Evolutionary conservation across 2,888 invertebrate species (phyloP), one percentile per base, ranked within the genome.

Genomic region (Pecten maximus): DNA sequence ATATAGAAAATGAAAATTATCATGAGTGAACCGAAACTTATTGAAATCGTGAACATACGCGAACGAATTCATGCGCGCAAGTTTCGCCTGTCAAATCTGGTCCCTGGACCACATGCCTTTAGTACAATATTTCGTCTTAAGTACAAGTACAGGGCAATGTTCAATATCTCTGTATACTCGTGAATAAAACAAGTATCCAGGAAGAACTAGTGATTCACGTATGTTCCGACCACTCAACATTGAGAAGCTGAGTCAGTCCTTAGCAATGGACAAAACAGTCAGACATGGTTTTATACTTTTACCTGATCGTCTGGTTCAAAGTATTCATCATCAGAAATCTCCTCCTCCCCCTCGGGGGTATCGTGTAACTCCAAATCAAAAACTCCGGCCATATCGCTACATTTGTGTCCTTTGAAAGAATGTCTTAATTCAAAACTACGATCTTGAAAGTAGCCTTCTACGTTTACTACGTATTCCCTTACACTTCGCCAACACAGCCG

Each of bases 291-390:
- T 16, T 40, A 97, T 97, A 98, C 99, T 97, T 98, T 98, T 92
- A 95, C 94, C 91, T 95, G 94, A 90, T 95, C 95, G 91, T 96
- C 96, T 91, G 95, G 94, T 94, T 98, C 98, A 96, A 98, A 98
- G 97, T 98, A 98, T 97, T 99, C 99, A 97, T 99, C 98, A 95
- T 98, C 98, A 90, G 97, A 97, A 96, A 96, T 98, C 98, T 96
- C 96, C 88, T 96, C 96, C 40, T 95, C 94, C 40, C 93, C 94
- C 89, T 94, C 95, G 28, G 94, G 95, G 87, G 95, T 95, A 90
- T 97, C 97, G 96, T 98, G 98, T 96, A 99, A 97, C 97, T 99
- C 99, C 97, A 99, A 98, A 97, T 99, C 98, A 97, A 99, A 99
- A 97, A 99, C 98, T 97, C 98, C 98, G 97, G 97, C 97, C 97